A percentile compares a stretch with the other conserved stretches of the same genome.
Evolutionary conservation across 2,888 invertebrate genomes (phyloP).

Genomic region (Hipparchia semele): DNA sequence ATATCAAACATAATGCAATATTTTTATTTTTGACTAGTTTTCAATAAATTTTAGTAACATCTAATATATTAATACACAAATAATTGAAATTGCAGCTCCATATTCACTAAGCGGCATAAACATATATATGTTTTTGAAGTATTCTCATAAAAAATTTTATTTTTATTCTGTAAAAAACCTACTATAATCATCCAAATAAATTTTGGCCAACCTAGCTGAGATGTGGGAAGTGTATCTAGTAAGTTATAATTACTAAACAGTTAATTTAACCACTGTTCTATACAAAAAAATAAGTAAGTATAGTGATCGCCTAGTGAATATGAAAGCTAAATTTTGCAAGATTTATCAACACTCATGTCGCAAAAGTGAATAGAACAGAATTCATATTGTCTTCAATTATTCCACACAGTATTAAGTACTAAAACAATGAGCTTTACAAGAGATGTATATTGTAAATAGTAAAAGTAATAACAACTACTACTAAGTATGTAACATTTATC

Average conservation of each 20-base stretch:
- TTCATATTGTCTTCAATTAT: neutral
- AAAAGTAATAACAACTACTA: slow-evolving; percentile 23
- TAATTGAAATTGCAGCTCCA: slow-evolving; percentile 31
- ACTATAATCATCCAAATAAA: too few relatives aligned
- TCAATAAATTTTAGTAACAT: slow-evolving; percentile 59
- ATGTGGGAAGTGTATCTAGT: neutral
- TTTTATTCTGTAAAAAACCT: too few relatives aligned
- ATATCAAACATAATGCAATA: slow-evolving; percentile 41
- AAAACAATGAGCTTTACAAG: slow-evolving; percentile 25
- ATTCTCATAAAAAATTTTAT: too few relatives aligned
- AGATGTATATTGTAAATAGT: slow-evolving; percentile 5
- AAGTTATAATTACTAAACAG: neutral
- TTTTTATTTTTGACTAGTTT: slow-evolving; percentile 69
- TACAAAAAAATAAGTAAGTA: too few relatives aligned
- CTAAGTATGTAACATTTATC: slow-evolving; percentile 20
- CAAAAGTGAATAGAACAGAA: slow-evolving; percentile 7
- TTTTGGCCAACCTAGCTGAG: too few relatives aligned
- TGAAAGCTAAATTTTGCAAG: slow-evolving; percentile 3
- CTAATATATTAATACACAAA: slow-evolving; percentile 17
- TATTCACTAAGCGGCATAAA: neutral
- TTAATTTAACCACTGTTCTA: too few relatives aligned
- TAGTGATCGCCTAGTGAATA: slow-evolving; percentile 2
- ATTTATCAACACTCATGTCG: neutral
- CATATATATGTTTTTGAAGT: too few relatives aligned
- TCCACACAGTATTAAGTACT: slow-evolving; percentile 27